phyloP scores from a whole-genome alignment of 2,797 vertebrate species.

The Calcarius lapponicus region DNA sequence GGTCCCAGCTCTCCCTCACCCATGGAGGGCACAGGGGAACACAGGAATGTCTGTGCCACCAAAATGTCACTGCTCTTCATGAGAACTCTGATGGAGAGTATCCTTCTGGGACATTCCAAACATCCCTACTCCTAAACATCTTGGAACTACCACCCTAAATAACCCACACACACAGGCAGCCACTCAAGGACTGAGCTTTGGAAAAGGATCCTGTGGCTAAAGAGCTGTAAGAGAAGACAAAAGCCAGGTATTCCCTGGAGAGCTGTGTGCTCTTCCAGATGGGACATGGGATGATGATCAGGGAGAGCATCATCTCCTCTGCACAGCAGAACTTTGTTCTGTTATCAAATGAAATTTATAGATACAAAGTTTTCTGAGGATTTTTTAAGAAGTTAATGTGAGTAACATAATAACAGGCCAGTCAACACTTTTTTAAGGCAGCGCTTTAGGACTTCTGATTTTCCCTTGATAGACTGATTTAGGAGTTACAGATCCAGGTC shows the following conservation, averaged over 20 bases:
- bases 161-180: accelerated
- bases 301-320: neutral
- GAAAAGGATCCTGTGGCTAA: neutral
- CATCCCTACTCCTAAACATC: neutral
- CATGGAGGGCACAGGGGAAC: no score
- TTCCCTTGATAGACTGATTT: neutral
- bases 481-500: neutral
- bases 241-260: neutral
- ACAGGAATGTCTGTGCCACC: neutral
- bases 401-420: neutral
- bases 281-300: neutral
- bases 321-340: neutral
- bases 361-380: neutral
- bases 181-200: neutral
- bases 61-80: neutral
- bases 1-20: neutral
- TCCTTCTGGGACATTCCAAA: neutral
- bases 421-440: neutral
- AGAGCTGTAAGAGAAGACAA: neutral
- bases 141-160: neutral
- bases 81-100: neutral
- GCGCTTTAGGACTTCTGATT: neutral
- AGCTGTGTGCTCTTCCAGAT: neutral
- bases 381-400: neutral
- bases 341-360: neutral